Conservation (phyloP, 2,888 invertebrate genomes). For the Carcina quercana region DNA sequence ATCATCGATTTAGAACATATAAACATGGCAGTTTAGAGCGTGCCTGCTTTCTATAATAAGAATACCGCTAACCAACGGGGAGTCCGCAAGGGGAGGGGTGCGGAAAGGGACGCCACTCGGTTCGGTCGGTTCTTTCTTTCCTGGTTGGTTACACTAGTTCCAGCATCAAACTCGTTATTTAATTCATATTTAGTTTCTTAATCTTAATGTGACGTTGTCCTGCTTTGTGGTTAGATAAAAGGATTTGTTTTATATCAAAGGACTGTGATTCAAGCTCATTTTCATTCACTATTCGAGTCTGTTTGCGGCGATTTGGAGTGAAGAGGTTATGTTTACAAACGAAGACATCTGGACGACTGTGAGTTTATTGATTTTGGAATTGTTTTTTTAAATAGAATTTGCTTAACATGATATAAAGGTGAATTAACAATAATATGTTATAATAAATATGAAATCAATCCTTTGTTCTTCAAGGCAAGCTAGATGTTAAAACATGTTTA, state of each 20-base stretch:
- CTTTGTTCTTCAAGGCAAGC: too few species aligned
- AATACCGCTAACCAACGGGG: conserved; percentile 48
- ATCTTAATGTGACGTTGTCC: conserved; percentile 7
- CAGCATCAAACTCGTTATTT: conserved; percentile 3
- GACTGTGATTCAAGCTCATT: too few species aligned
- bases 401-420: too few species aligned
- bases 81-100: conserved; percentile 28
- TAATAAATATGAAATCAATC: too few species aligned
- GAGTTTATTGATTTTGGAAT: conserved; percentile 21
- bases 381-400: not conserved
- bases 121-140: conserved; percentile 10
- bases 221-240: not conserved
- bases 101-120: conserved; percentile 20
- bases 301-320: conserved; percentile 8
- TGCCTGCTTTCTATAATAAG: conserved; percentile 44
- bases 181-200: not conserved
- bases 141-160: conserved; percentile 4
- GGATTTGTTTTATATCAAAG: too few species aligned
- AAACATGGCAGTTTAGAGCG: conserved; percentile 14
- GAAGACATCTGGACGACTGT: conserved; percentile 36
- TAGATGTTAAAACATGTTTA: too few species aligned
- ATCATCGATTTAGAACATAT: conserved; percentile 9
- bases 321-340: conserved; percentile 63
- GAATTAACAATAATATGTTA: too few species aligned
- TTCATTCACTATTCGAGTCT: conserved; percentile 4